phyloP scores from a whole-genome alignment of 2,113 vertebrate genomes.

The Scatophagus argus region DNA sequence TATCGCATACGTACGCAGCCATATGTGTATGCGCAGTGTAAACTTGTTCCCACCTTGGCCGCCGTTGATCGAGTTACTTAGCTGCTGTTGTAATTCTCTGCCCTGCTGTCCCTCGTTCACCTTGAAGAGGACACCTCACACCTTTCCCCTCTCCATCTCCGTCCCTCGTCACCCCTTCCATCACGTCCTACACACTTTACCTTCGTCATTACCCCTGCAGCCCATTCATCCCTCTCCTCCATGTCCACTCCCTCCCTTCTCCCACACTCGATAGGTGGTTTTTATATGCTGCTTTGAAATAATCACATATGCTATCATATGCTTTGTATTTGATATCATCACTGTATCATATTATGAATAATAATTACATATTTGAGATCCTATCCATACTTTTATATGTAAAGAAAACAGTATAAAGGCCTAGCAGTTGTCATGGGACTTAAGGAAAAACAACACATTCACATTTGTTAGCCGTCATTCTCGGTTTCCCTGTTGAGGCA shows the following conservation, averaged over 20 bases:
- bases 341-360: too few relatives aligned
- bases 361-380: too few relatives aligned
- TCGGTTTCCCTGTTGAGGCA: too few relatives aligned
- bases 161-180: conserved; percentile 28
- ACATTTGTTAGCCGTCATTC: too few relatives aligned
- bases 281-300: too few relatives aligned
- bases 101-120: conserved; percentile 47
- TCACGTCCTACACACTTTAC: conserved; percentile 24
- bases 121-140: conserved; percentile 45
- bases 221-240: conserved; percentile 18
- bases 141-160: conserved; percentile 1
- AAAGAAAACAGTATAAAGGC: too few relatives aligned
- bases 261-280: too few relatives aligned
- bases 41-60: background rate
- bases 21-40: background rate
- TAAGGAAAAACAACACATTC: too few relatives aligned
- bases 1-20: background rate
- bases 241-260: background rate
- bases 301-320: too few relatives aligned
- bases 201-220: conserved; percentile 9
- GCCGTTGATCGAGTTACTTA: conserved; percentile 25
- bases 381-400: too few relatives aligned
- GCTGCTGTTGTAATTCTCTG: conserved; percentile 38
- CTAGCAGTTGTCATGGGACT: too few relatives aligned
- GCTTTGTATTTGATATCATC: too few relatives aligned